phyloP scores from a whole-genome alignment of 2,888 invertebrate genomes.

The Punctoribates punctum region DNA sequence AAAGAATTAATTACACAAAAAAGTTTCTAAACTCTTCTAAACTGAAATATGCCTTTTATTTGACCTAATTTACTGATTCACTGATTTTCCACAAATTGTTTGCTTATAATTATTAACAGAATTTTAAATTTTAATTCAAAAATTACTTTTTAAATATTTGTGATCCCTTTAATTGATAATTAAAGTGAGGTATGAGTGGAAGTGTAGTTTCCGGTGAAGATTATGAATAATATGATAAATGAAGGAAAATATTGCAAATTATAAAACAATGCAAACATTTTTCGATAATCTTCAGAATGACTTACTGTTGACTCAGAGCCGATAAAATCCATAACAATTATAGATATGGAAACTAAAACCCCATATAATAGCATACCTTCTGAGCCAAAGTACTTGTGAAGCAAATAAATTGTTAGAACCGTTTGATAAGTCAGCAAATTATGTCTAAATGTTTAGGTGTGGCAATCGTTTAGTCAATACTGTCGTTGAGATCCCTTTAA shows the following conservation, averaged over 20 bases:
- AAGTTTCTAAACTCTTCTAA: too few relatives aligned
- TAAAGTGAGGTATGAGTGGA: too few relatives aligned
- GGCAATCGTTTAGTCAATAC: slow-evolving; percentile 9
- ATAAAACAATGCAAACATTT: background rate
- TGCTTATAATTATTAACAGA: too few relatives aligned
- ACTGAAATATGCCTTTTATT: too few relatives aligned
- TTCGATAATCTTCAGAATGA: background rate
- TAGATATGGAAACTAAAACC: background rate
- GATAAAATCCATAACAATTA: slow-evolving; percentile 36
- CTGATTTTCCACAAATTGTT: too few relatives aligned
- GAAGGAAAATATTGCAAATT: background rate
- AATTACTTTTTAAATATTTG: too few relatives aligned
- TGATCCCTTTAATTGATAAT: too few relatives aligned
- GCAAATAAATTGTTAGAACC: background rate
- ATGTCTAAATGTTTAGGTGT: slow-evolving; percentile 25
- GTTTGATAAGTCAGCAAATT: background rate
- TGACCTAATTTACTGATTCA: too few relatives aligned
- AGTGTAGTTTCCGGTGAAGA: background rate
- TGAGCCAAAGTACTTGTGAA: background rate
- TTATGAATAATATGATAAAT: background rate
- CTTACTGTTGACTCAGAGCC: slow-evolving; percentile 10
- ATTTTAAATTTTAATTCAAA: too few relatives aligned
- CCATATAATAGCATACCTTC: background rate
- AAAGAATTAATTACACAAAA: too few relatives aligned
- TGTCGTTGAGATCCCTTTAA: background rate